phyloP scores from a whole-genome alignment of 2,888 invertebrate genomes.

The Xestobium rufovillosum region DNA sequence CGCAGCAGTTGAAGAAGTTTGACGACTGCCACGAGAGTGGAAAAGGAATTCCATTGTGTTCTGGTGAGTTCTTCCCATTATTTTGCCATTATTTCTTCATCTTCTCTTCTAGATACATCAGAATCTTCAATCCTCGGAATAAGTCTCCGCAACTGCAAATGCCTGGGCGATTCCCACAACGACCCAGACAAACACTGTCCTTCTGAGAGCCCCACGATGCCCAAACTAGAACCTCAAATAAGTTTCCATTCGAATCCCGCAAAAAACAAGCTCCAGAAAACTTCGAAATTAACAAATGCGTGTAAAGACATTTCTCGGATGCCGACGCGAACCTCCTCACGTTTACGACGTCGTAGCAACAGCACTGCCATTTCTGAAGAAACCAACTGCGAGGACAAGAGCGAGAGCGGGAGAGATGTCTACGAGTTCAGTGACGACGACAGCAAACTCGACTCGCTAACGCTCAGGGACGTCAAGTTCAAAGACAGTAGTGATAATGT shows the following conservation, averaged over 20 bases:
- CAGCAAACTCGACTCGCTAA: slow-evolving; percentile 14
- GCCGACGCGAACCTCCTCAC: slow-evolving; percentile 21
- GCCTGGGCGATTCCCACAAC: slow-evolving; percentile 38
- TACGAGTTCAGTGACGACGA: slow-evolving; percentile 36
- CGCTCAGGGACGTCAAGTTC: too few relatives aligned
- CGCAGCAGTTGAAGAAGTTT: slow-evolving; percentile 40
- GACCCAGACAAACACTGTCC: not conserved
- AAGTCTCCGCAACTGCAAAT: slow-evolving; percentile 57
- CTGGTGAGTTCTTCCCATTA: slow-evolving; percentile 16
- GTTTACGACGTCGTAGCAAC: slow-evolving; percentile 23
- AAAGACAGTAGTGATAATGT: slow-evolving; percentile 27
- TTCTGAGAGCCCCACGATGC: slow-evolving; percentile 9
- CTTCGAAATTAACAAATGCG: slow-evolving; percentile 7
- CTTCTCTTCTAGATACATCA: slow-evolving; percentile 5
- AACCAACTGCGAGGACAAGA: slow-evolving; percentile 15
- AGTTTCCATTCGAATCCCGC: slow-evolving; percentile 2
- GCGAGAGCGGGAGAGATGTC: slow-evolving; percentile 41
- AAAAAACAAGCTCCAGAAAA: slow-evolving; percentile 13
- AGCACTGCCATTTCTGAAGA: slow-evolving; percentile 27
- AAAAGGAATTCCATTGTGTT: slow-evolving; percentile 25
- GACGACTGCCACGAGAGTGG: slow-evolving; percentile 43
- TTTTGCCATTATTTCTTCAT: slow-evolving; percentile 8
- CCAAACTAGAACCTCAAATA: slow-evolving; percentile 15
- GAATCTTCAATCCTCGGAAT: slow-evolving; percentile 49
- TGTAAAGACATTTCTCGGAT: not conserved